A percentile compares a stretch with the other conserved stretches of the same genome.
Conservation (phyloP, 2,113 vertebrate species). For the Cnemophilus loriae region DNA sequence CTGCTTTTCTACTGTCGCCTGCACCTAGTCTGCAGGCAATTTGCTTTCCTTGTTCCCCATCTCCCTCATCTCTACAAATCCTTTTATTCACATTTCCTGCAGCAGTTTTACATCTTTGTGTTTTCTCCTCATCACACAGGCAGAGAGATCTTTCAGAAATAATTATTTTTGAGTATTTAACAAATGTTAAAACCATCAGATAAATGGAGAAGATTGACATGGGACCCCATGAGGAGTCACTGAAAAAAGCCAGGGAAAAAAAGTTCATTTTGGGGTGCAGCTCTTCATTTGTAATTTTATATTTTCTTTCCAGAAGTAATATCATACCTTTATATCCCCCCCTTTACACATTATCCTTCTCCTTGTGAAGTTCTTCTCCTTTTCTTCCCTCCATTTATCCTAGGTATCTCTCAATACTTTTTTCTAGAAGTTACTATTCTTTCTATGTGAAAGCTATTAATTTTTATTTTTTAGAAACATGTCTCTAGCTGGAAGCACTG, state of each 20-base stretch:
- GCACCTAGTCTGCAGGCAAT: neutral
- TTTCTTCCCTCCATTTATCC: accelerated
- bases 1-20: neutral
- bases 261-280: accelerated
- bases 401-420: neutral
- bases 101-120: neutral
- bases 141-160: neutral
- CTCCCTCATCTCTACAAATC: neutral
- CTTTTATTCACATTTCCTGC: neutral
- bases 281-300: neutral
- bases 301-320: neutral
- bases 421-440: neutral
- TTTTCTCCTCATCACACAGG: neutral
- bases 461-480: neutral
- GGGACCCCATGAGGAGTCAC: neutral
- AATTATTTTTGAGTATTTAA: neutral
- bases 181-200: neutral
- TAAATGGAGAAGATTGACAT: neutral
- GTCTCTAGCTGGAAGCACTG: neutral
- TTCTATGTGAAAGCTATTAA: neutral
- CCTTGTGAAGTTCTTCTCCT: neutral
- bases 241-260: neutral
- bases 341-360: neutral
- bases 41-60: neutral
- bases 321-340: neutral